Conservation (phyloP, 2,888 invertebrate genomes). For the Nysson spinosus region DNA sequence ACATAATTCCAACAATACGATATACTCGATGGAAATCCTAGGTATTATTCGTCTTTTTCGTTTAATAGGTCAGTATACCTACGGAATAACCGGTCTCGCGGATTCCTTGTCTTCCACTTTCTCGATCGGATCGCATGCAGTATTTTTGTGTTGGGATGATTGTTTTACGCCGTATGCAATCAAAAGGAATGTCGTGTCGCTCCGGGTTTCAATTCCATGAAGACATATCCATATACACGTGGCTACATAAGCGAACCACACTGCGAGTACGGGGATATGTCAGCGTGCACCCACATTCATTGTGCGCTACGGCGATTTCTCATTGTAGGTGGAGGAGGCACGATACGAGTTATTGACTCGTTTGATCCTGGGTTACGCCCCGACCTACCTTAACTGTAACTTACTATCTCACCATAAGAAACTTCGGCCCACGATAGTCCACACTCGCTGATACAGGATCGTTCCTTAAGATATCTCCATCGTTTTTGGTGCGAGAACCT, state of each 20-base stretch:
- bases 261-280: constrained; percentile 47
- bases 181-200: constrained; percentile 46
- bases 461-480: constrained; percentile 26
- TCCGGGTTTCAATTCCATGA: constrained; percentile 61
- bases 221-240: constrained; percentile 58
- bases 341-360: constrained; percentile 72
- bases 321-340: constrained; percentile 67
- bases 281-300: constrained; percentile 67
- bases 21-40: too few relatives aligned
- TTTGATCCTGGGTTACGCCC: constrained; percentile 73
- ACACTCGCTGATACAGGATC: constrained; percentile 19
- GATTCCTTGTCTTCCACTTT: constrained; percentile 9
- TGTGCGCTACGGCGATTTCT: constrained; percentile 66
- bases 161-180: constrained; percentile 46
- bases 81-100: not conserved
- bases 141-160: constrained; percentile 24
- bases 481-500: not conserved
- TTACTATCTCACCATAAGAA: constrained; percentile 65
- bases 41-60: too few relatives aligned
- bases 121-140: constrained; percentile 27
- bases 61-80: not conserved
- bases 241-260: constrained; percentile 18
- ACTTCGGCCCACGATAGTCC: constrained; percentile 47
- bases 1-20: too few relatives aligned
- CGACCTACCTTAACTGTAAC: constrained; percentile 71